Percentiles rank a stretch among this genome's conserved stretches.
These are phyloP conservation scores for Allophyes oxyacanthae DNA, from an alignment of 2,888 invertebrate genomes.

Conservation along the genomic window DNA sequence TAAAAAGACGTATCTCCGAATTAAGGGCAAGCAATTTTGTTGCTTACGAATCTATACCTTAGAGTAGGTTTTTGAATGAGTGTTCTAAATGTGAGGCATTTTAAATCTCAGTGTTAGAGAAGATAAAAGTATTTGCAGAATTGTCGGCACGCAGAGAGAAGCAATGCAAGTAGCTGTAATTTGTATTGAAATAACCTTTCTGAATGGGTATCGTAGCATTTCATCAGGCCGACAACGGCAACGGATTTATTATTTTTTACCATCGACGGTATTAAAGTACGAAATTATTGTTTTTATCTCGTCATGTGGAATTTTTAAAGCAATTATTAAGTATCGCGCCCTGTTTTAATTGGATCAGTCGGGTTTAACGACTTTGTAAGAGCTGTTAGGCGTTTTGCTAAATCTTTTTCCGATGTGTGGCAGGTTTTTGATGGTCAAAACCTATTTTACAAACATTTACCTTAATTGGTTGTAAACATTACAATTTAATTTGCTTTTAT, in stretches of 20 bases:
- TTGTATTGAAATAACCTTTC: slow-evolving; percentile 88
- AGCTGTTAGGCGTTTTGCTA: slow-evolving; percentile 74
- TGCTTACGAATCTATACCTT: slow-evolving; percentile 11
- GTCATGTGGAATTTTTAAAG: slow-evolving; percentile 85
- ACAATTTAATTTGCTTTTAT: slow-evolving; percentile 44
- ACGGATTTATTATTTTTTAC: slow-evolving; percentile 88
- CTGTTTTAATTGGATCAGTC: slow-evolving; percentile 86
- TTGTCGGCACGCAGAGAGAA: slow-evolving; percentile 84
- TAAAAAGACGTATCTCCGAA: slow-evolving; percentile 48
- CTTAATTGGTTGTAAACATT: slow-evolving; percentile 56
- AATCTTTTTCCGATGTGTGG: slow-evolving; percentile 54
- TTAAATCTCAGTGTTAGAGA: slow-evolving; percentile 71
- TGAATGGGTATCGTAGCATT: slow-evolving; percentile 86
- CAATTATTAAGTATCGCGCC: slow-evolving; percentile 86
- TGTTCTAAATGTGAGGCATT: slow-evolving; percentile 41
- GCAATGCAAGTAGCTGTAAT: slow-evolving; percentile 87
- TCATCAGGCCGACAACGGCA: slow-evolving; percentile 78
- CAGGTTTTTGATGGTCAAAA: slow-evolving; percentile 48
- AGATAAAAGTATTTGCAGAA: slow-evolving; percentile 87
- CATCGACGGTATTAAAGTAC: slow-evolving; percentile 82
- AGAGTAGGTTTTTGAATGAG: slow-evolving; percentile 48
- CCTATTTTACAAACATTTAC: slow-evolving; percentile 49
- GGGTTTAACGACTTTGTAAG: slow-evolving; percentile 80
- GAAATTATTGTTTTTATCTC: slow-evolving; percentile 89
- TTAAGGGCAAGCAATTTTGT: slow-evolving; percentile 33